phyloP scores from a whole-genome alignment of 2,797 vertebrate species.

The Ptychobarbus kaznakovi region DNA sequence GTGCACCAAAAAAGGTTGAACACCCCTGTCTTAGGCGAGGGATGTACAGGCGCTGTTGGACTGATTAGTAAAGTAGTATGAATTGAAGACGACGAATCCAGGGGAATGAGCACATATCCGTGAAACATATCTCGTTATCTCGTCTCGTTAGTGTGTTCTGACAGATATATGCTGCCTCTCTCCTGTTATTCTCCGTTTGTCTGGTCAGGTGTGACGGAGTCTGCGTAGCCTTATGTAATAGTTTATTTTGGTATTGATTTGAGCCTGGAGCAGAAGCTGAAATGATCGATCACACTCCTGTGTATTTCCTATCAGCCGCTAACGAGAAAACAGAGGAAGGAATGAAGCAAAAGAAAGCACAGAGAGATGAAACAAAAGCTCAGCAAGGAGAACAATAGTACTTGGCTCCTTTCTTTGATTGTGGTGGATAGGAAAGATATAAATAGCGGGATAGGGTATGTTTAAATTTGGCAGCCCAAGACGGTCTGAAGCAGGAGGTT shows the following conservation, averaged over 20 bases:
- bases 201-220: slow-evolving; percentile 17
- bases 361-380: slow-evolving; percentile 37
- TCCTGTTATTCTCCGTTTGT: not conserved
- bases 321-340: not conserved
- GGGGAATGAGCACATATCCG: not conserved
- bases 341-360: not conserved
- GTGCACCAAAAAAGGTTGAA: not conserved
- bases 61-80: not conserved
- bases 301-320: not conserved
- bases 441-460: slow-evolving; percentile 39
- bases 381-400: slow-evolving; percentile 41
- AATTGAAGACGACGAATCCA: not conserved
- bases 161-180: not conserved
- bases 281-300: not conserved
- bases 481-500: slow-evolving; percentile 13
- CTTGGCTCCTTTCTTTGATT: slow-evolving; percentile 26
- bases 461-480: slow-evolving; percentile 40
- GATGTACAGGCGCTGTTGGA: not conserved
- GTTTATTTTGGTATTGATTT: slow-evolving; percentile 20
- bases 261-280: not conserved
- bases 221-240: not conserved
- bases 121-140: slow-evolving; percentile 1
- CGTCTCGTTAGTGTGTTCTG: slow-evolving; percentile 19
- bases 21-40: not conserved
- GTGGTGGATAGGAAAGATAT: slow-evolving; percentile 43